These are phyloP conservation scores for Tetragnatha versicolor DNA, from an alignment of 1,140 invertebrate genomes.

Conservation along the genomic window DNA sequence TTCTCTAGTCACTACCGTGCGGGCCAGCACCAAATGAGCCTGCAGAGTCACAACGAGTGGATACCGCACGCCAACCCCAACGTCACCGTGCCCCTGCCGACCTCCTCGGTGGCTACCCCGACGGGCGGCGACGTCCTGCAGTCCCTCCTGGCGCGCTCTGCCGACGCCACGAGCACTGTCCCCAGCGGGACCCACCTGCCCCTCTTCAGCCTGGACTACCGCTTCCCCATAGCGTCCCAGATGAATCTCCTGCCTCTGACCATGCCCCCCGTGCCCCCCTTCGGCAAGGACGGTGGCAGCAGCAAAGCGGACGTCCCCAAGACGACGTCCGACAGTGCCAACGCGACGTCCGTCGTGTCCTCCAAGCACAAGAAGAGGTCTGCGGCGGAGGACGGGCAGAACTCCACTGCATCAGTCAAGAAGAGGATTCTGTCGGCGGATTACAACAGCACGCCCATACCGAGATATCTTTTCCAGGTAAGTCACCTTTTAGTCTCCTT, in stretches of 20 bases:
- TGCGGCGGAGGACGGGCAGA: not conserved
- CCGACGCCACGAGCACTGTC: constrained; percentile 20
- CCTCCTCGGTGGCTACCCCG: not conserved
- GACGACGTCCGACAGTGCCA: not conserved
- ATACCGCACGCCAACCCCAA: constrained; percentile 48
- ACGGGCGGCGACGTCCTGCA: constrained; percentile 29
- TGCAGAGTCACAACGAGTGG: constrained; percentile 41
- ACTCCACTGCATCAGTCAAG: too few relatives aligned
- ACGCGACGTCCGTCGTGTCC: not conserved
- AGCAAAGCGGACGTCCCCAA: not conserved
- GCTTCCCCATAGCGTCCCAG: constrained; percentile 16
- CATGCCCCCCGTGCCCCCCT: not conserved
- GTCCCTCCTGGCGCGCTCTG: constrained; percentile 25
- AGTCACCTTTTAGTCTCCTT: too few relatives aligned
- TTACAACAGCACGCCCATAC: constrained; percentile 4
- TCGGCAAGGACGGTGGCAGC: not conserved
- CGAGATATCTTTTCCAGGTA: constrained; percentile 50
- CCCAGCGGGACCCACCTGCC: constrained; percentile 15
- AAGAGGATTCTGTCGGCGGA: constrained; percentile 35
- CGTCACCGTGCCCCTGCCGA: constrained; percentile 38
- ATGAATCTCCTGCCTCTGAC: constrained; percentile 1
- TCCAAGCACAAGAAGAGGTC: constrained; percentile 41
- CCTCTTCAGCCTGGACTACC: constrained; percentile 24
- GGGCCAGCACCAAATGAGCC: constrained; percentile 33
- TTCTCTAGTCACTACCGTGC: constrained; percentile 51